Percentiles rank a stretch among this genome's conserved stretches.
Evolutionary conservation across 2,113 vertebrate species (phyloP).

Genomic region (Ranitomeya imitator): DNA sequence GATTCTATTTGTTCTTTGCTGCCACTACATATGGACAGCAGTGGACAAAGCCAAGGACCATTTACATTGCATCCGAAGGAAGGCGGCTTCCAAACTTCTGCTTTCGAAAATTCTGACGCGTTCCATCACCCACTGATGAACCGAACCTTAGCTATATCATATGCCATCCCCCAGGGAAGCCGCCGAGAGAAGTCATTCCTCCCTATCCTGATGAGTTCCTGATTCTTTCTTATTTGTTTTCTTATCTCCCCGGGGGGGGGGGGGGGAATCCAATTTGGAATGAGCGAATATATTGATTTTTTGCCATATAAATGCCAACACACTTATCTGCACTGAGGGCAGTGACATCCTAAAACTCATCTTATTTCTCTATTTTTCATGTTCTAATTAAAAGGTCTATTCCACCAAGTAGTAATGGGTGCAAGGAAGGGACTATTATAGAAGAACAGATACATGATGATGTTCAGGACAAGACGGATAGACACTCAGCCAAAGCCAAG

Average conservation of each 20-base stretch:
- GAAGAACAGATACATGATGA: not conserved
- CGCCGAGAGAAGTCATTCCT: not conserved
- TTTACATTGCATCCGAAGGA: not conserved
- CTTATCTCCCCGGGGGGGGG: not conserved
- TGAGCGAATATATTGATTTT: conserved; percentile 11
- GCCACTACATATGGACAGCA: not conserved
- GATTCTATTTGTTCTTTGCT: not conserved
- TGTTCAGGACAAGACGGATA: too few species aligned
- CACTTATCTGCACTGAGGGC: not conserved
- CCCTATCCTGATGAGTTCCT: not conserved
- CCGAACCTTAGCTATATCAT: not conserved
- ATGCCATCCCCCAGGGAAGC: not conserved
- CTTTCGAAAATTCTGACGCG: not conserved
- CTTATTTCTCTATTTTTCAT: conserved; percentile 1
- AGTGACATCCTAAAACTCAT: not conserved
- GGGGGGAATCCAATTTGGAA: conserved; percentile 33
- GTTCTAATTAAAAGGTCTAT: not conserved
- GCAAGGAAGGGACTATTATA: not conserved
- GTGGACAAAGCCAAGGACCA: not conserved
- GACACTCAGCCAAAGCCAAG: too few species aligned
- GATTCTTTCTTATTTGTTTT: conserved; percentile 2
- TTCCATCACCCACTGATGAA: not conserved
- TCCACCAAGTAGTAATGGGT: not conserved
- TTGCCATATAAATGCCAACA: conserved; percentile 2
- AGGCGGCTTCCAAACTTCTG: not conserved